Evolutionary conservation across 2,113 vertebrate species (phyloP).

Genomic region (Platycercus adscitus): DNA sequence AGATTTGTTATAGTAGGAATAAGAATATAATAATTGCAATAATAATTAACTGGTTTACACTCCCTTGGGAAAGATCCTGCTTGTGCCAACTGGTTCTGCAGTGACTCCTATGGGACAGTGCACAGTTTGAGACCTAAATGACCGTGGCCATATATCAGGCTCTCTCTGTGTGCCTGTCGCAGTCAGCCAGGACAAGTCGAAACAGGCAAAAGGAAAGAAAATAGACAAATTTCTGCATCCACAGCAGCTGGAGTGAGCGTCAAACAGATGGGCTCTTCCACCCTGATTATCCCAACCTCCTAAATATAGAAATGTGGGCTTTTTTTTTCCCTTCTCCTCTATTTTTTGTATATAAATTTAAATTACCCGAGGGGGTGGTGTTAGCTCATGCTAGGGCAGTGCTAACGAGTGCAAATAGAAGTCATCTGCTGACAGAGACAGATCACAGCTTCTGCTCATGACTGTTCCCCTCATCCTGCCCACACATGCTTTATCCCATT

Average conservation of each 20-base stretch:
- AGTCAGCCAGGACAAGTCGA: constrained; percentile 48
- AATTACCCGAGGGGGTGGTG: constrained; percentile 82
- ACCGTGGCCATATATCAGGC: background rate
- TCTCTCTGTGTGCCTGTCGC: background rate
- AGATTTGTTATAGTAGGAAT: background rate
- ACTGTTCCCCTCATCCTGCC: constrained; percentile 20
- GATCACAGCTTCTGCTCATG: constrained; percentile 51
- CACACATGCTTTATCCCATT: background rate
- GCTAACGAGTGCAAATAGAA: constrained; percentile 81
- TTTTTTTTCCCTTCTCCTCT: background rate
- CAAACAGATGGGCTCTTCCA: constrained; percentile 88
- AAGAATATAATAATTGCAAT: background rate
- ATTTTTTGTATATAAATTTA: constrained; percentile 69
- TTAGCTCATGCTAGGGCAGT: constrained; percentile 78
- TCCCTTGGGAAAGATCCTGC: background rate
- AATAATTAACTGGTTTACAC: background rate
- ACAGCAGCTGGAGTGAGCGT: constrained; percentile 80
- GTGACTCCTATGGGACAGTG: background rate
- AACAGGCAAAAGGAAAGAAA: constrained; percentile 67
- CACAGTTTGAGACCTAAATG: background rate
- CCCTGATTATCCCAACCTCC: constrained; percentile 83
- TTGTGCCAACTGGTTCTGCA: background rate
- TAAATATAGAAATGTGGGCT: constrained; percentile 84
- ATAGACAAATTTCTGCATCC: constrained; percentile 73
- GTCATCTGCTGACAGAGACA: constrained; percentile 76